Conservation (phyloP, 2,888 invertebrate genomes). For the Coleophora flavipennella region DNA sequence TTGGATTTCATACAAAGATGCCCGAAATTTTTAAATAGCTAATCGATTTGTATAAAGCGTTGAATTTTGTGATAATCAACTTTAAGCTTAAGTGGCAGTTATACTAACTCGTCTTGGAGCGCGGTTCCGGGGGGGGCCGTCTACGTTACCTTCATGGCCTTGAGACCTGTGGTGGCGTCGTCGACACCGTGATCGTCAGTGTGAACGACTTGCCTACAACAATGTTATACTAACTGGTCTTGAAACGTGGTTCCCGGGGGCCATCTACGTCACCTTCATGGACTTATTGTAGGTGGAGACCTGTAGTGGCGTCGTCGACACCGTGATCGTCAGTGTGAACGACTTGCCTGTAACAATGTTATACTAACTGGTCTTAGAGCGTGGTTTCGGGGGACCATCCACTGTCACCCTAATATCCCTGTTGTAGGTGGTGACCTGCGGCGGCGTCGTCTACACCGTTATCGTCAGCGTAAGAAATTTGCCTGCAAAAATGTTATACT, state of each 20-base stretch:
- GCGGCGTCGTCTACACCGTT: conserved; percentile 91
- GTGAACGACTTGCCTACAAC: conserved; percentile 96
- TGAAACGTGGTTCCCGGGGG: conserved; percentile 94
- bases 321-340: conserved; percentile 93
- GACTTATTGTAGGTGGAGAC: conserved; percentile 97
- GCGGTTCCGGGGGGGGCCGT: conserved; percentile 93
- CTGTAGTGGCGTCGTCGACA: conserved; percentile 93
- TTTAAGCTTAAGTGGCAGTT: neutral
- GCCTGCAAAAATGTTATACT: conserved; percentile 77
- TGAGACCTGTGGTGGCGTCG: conserved; percentile 94
- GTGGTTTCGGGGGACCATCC: conserved; percentile 95
- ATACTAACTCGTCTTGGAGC: conserved; percentile 86
- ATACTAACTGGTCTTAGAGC: conserved; percentile 86
- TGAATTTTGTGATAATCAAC: no score
- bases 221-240: conserved; percentile 77
- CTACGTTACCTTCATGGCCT: conserved; percentile 98
- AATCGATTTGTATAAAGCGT: no score
- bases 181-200: conserved; percentile 89
- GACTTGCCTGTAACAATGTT: conserved; percentile 87
- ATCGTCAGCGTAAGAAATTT: conserved; percentile 97
- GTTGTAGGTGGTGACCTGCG: conserved; percentile 95
- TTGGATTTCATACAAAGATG: no score
- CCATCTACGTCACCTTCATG: conserved; percentile 98
- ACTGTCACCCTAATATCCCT: conserved; percentile 99
- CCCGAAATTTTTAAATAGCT: no score